Base-by-base conservation (phyloP, 2,888 invertebrate species). In the Cyaniris semiargus region DNA sequence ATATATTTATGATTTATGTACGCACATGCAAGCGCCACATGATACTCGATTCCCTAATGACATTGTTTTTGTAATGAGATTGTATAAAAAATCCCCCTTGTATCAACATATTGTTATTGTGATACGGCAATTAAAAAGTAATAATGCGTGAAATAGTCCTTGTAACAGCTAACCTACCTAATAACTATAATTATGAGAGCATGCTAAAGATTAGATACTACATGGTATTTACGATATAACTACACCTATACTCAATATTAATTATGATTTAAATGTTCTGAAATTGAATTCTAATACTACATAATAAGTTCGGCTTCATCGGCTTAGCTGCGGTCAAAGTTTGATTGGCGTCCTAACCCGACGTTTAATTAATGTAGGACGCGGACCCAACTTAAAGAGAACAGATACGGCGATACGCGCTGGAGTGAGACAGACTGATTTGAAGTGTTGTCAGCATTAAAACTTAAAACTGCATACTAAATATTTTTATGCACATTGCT, bases 231-330 rank as follows among this genome's bases (percentile, higher is more conserved):
- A 27, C 13, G 23, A 66, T 66, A 66, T 23, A 5, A 15, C 83
- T 83, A 83, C 85, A 8, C 8, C 27, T 18, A 66, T 60, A 77
- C 3, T 74, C 74, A 66, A 77, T 76, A 79, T 31, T 66, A 66
- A 15, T 21, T 56, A 56, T 27, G 31, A 48, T 91, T 87, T 83
- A 80, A 86, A 84, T 84, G 87, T 86, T 87, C 86, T 83, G 88
- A 91, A 92, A 93, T 93, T 86, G 89, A 90, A 90, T 91, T 93
- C 92, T 92, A 92, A 93, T 93, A 88, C 90, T 88, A 89, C 89
- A 90, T 93, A 92, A 93, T 92, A 91, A 90, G 91, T 92, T 88
- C 84, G 88, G 91, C 89, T 91, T 89, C 88, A 89, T 88, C 89
- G 89, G 91, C 90, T 93, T 92, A 92, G 88, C 86, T 85, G 87